Evolutionary conservation across 2,797 vertebrate species (phyloP), one percentile per base, ranked within the genome.

Genomic region (Emys orbicularis): DNA sequence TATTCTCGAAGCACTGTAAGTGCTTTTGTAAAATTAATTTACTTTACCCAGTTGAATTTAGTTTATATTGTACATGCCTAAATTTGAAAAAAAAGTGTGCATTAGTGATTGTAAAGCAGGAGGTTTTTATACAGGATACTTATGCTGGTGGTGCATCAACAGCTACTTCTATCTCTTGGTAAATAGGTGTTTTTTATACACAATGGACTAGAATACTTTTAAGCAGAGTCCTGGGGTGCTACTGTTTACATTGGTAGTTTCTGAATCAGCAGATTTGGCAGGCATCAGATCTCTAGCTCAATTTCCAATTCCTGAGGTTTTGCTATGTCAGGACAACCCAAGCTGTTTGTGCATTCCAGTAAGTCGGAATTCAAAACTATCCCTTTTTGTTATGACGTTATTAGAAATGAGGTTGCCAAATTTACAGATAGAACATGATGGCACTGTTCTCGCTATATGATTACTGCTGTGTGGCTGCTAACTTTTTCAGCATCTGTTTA

Each of bases 361-460:
- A 77, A 56, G 47, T 49, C 80, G 88, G 53, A 90, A 94, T 95
- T 93, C 86, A 90, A 77, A 97, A 77, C 53, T 83, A 2, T 68
- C 37, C 25, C 41, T 31, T 91, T 41, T 86, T 90, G 68, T 92
- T 96, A 93, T 92, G 80, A 72, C 88, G 91, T 95, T 47, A 13
- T 34, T 25, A 79, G 79, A 72, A 89, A 47, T 37, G 56, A 61
- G 84, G 44, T 86, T 93, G 74, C 37, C 49, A 76, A 72, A 83
- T 34, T 57, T 57, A 52, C 31, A 77, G 34, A 68, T n/a, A 53
- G 56, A 94, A 94, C 86, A 68, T 10, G 1, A n/a, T 83, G 68
- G 8, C 19, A 21, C 89, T 92, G 54, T 92, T 79, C 52, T 87
- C 5, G 11, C 44, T 79, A 7, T 31, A 44, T 84, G 3, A 0